Percentiles rank a stretch among this genome's conserved stretches.
Evolutionary conservation across 2,797 vertebrate genomes (phyloP).

Genomic region (Lophius americanus): DNA sequence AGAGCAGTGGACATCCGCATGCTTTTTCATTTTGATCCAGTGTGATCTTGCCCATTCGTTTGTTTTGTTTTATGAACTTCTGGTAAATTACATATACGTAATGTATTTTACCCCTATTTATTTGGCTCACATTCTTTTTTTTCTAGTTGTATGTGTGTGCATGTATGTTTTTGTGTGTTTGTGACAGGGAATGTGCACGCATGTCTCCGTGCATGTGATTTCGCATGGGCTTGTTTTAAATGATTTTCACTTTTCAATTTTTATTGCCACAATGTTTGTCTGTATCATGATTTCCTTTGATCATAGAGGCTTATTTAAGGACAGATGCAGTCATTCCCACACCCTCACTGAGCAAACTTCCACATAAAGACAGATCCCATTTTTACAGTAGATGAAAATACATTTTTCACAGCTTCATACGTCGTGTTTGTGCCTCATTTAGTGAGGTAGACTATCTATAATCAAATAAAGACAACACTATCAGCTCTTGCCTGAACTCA

Average conservation of each 20-base stretch:
- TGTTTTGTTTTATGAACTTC: constrained; percentile 69
- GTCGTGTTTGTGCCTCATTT: constrained; percentile 57
- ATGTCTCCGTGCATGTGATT: constrained; percentile 59
- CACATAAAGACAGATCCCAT: constrained; percentile 19
- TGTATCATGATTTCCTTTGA: constrained; percentile 57
- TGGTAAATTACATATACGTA: constrained; percentile 69
- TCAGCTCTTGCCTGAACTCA: constrained; percentile 57
- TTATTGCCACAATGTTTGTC: constrained; percentile 66
- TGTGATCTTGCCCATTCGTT: constrained; percentile 69
- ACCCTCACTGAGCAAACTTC: constrained; percentile 37
- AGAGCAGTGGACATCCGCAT: constrained; percentile 82
- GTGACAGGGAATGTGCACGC: constrained; percentile 48
- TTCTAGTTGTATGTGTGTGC: constrained; percentile 54
- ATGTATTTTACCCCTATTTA: constrained; percentile 71
- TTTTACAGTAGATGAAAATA: constrained; percentile 45
- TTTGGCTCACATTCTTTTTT: constrained; percentile 63
- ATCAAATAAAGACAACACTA: constrained; percentile 63
- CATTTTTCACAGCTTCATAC: constrained; percentile 43
- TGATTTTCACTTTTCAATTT: constrained; percentile 57
- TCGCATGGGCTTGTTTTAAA: constrained; percentile 65
- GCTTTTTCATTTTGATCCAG: constrained; percentile 77
- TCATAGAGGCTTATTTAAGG: constrained; percentile 53
- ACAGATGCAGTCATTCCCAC: constrained; percentile 39
- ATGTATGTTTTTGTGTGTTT: constrained; percentile 12
- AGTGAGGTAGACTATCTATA: constrained; percentile 61